A percentile compares a stretch with the other conserved stretches of the same genome.
Evolutionary conservation across 2,797 vertebrate species (phyloP).

Genomic region (Setipinna tenuifilis): DNA sequence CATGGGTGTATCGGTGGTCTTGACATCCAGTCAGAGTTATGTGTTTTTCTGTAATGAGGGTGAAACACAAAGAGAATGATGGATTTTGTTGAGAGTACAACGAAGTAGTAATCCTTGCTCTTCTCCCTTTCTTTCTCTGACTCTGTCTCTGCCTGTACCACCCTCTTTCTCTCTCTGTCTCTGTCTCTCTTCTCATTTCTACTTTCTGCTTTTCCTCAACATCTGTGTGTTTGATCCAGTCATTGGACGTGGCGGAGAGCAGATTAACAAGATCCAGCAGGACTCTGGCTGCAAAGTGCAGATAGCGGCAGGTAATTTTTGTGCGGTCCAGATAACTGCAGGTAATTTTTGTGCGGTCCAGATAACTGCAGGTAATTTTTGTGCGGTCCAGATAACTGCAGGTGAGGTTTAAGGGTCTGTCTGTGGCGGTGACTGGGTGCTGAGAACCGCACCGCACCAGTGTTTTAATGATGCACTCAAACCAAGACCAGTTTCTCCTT

Average conservation of each 20-base stretch:
- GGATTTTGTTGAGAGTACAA: neutral
- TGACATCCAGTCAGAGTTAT: no score
- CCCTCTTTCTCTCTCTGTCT: neutral
- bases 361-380: constrained; percentile 25
- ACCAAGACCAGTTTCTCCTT: no score
- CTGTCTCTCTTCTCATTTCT: neutral
- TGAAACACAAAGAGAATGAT: no score
- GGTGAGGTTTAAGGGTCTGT: no score
- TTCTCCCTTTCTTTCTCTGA: neutral
- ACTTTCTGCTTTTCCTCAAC: constrained; percentile 11
- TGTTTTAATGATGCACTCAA: no score
- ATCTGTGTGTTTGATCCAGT: constrained; percentile 58
- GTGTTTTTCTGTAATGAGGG: no score
- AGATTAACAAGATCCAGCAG: constrained; percentile 89
- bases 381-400: no score
- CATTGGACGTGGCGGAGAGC: constrained; percentile 79
- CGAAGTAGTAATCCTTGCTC: neutral
- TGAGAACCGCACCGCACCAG: no score
- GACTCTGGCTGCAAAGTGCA: constrained; percentile 96
- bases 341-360: constrained; percentile 23
- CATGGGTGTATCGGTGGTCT: no score
- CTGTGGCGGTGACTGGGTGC: no score
- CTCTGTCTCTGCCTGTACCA: neutral
- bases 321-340: no score
- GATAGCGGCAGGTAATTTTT: constrained; percentile 86